Conservation (phyloP, 2,113 vertebrate species). For the Chroicocephalus ridibundus region DNA sequence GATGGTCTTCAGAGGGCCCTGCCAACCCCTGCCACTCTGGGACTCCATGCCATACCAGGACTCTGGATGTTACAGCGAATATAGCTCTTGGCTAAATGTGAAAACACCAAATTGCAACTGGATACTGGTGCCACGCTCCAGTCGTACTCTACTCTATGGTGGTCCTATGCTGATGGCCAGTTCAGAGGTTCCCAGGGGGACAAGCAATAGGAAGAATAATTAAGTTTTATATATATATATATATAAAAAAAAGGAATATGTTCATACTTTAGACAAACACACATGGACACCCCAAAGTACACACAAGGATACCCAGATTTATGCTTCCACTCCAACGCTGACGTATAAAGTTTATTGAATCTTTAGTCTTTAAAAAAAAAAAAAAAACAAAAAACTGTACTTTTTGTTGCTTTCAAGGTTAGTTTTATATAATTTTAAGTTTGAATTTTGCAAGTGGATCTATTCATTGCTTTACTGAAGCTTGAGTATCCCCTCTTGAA, state of each 20-base stretch:
- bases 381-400: not conserved
- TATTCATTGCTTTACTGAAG: not conserved
- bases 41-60: not conserved
- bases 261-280: not conserved
- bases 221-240: not conserved
- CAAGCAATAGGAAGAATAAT: not conserved
- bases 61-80: not conserved
- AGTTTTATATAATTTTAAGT: not conserved
- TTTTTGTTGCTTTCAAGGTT: not conserved
- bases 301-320: not conserved
- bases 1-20: no score
- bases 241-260: not conserved
- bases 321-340: not conserved
- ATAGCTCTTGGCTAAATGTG: not conserved
- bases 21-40: no score
- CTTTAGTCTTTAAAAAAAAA: not conserved
- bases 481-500: not conserved
- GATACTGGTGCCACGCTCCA: not conserved
- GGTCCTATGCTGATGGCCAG: not conserved
- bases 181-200: not conserved
- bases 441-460: not conserved
- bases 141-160: not conserved
- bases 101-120: not conserved
- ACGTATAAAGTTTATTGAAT: accelerated
- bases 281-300: not conserved